Percentiles rank a stretch among this genome's conserved stretches.
These are phyloP conservation scores for Zeuzera pyrina DNA, from an alignment of 2,888 invertebrate genomes.

Conservation along the genomic window DNA sequence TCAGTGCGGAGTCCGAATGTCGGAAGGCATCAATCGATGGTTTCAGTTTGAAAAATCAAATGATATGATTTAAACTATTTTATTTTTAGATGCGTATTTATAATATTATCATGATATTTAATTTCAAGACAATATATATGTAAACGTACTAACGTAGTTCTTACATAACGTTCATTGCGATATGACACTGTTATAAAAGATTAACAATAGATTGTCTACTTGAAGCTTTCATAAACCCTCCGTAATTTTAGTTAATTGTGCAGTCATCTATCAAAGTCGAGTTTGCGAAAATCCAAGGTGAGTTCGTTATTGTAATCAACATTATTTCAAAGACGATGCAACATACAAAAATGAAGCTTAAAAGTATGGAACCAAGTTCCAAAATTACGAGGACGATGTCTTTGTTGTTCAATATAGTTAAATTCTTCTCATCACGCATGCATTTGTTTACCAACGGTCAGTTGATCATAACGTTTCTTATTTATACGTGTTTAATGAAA, in stretches of 20 bases:
- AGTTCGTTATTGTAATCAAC: not conserved
- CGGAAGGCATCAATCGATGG: too few species aligned
- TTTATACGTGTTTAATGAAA: slow-evolving; percentile 22
- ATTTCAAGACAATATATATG: too few species aligned
- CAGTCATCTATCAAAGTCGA: slow-evolving; percentile 44
- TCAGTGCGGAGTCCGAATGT: too few species aligned
- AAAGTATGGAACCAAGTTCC: not conserved
- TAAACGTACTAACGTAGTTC: too few species aligned
- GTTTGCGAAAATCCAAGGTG: slow-evolving; percentile 2
- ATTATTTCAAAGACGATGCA: not conserved
- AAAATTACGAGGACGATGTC: not conserved
- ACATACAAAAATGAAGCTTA: slow-evolving; percentile 1
- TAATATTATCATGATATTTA: too few species aligned
- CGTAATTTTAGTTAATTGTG: slow-evolving; percentile 30
- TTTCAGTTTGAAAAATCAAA: too few species aligned
- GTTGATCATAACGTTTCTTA: slow-evolving; percentile 33
- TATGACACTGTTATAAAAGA: too few species aligned
- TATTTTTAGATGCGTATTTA: too few species aligned
- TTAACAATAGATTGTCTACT: too few species aligned
- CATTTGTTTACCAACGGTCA: slow-evolving; percentile 43
- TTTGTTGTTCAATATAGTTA: not conserved
- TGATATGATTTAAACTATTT: too few species aligned
- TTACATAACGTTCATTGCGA: too few species aligned
- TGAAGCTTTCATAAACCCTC: slow-evolving; percentile 17
- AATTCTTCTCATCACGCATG: slow-evolving; percentile 11